A percentile compares a stretch with the other conserved stretches of the same genome.
Conservation (phyloP, 1,140 invertebrate species). For the Onthophagus taurus region DNA sequence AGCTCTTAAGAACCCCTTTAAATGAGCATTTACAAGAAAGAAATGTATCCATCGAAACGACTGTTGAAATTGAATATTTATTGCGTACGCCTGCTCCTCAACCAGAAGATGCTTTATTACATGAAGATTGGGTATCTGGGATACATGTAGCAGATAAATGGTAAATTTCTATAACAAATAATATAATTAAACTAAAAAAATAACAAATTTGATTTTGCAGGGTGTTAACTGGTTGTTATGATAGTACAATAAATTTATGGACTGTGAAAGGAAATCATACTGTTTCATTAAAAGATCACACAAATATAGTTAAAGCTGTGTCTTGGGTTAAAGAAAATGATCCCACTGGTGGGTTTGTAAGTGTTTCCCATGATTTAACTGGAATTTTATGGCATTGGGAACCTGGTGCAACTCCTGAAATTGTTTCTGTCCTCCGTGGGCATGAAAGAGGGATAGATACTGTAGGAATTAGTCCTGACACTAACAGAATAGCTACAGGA, state of each 20-base stretch:
- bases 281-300: constrained; percentile 77
- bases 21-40: constrained; percentile 59
- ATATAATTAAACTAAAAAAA: background rate
- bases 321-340: constrained; percentile 67
- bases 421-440: constrained; percentile 70
- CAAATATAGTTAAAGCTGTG: constrained; percentile 65
- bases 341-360: constrained; percentile 60
- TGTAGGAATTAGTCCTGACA: constrained; percentile 59
- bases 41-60: constrained; percentile 60
- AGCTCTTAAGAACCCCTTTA: constrained; percentile 63
- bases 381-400: constrained; percentile 87
- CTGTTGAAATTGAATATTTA: constrained; percentile 83
- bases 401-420: constrained; percentile 65
- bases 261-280: constrained; percentile 72
- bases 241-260: constrained; percentile 87
- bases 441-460: constrained; percentile 85
- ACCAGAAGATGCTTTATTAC: constrained; percentile 81
- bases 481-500: constrained; percentile 71
- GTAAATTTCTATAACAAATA: constrained; percentile 30
- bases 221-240: constrained; percentile 92
- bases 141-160: constrained; percentile 66
- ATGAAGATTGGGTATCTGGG: constrained; percentile 93
- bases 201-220: constrained; percentile 39
- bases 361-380: constrained; percentile 87
- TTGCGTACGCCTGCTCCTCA: constrained; percentile 79